Percentiles rank a stretch among this genome's conserved stretches.
Evolutionary conservation across 2,113 vertebrate genomes (phyloP).

Genomic region (Sinocyclocheilus rhinocerous): DNA sequence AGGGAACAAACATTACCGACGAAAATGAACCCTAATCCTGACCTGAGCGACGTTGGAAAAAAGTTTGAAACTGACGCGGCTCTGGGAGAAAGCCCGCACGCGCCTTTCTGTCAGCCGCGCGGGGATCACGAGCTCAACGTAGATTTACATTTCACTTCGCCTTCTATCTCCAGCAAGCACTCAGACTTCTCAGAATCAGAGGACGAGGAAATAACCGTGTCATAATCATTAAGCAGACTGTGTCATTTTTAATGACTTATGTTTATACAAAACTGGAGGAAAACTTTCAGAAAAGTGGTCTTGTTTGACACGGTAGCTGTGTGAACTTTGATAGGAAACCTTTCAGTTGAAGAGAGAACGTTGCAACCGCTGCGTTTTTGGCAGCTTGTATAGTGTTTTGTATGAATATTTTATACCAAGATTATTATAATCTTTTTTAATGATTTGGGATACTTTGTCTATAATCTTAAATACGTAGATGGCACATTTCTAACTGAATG

Average conservation of each 20-base stretch:
- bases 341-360: neutral
- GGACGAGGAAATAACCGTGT: too few species aligned
- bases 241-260: neutral
- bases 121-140: too few species aligned
- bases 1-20: too few species aligned
- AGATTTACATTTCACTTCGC: too few species aligned
- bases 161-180: too few species aligned
- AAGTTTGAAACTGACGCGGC: too few species aligned
- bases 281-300: conserved; percentile 15
- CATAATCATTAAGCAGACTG: too few species aligned
- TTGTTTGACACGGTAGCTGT: conserved; percentile 37
- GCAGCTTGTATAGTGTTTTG: conserved; percentile 59
- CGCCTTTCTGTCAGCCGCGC: too few species aligned
- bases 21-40: too few species aligned
- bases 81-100: too few species aligned
- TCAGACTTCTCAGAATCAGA: too few species aligned
- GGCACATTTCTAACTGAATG: conserved; percentile 77
- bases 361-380: conserved; percentile 59
- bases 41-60: too few species aligned
- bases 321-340: neutral
- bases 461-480: conserved; percentile 63
- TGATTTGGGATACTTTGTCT: conserved; percentile 44
- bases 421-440: conserved; percentile 52
- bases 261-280: neutral
- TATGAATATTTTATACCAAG: conserved; percentile 61